These are phyloP conservation scores for Periophthalmus magnuspinnatus DNA, from an alignment of 2,797 vertebrate species.

Conservation along the genomic window DNA sequence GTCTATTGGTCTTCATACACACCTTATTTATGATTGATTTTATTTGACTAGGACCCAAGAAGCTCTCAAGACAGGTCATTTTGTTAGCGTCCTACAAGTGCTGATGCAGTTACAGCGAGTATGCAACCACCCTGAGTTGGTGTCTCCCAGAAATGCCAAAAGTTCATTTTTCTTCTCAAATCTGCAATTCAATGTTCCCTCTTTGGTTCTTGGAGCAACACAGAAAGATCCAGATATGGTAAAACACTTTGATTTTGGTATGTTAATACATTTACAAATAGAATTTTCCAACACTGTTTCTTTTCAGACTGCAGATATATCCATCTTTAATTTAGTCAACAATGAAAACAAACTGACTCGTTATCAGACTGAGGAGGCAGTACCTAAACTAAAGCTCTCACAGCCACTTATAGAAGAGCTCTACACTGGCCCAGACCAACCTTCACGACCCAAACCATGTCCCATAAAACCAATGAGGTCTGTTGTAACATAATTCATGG, in stretches of 20 bases:
- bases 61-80: constrained; percentile 90
- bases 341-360: constrained; percentile 85
- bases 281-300: not conserved
- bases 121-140: constrained; percentile 92
- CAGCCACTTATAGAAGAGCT: constrained; percentile 91
- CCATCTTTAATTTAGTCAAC: constrained; percentile 86
- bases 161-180: constrained; percentile 80
- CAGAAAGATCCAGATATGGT: constrained; percentile 83
- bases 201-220: constrained; percentile 82
- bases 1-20: not conserved
- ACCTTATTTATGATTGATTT: constrained; percentile 13
- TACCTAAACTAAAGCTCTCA: constrained; percentile 85
- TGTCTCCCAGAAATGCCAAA: constrained; percentile 79
- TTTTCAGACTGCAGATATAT: constrained; percentile 80
- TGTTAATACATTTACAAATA: not conserved
- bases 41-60: constrained; percentile 82
- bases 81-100: constrained; percentile 91
- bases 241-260: not conserved
- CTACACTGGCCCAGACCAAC: constrained; percentile 79
- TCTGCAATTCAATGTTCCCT: constrained; percentile 81
- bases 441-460: constrained; percentile 79
- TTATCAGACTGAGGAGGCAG: constrained; percentile 82
- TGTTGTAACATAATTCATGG: constrained; percentile 9
- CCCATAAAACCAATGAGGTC: constrained; percentile 92
- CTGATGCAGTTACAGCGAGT: constrained; percentile 91